Percentiles rank a stretch among this genome's conserved stretches.
phyloP scores from a whole-genome alignment of 2,888 invertebrate genomes.

The Dorcus hopei region DNA sequence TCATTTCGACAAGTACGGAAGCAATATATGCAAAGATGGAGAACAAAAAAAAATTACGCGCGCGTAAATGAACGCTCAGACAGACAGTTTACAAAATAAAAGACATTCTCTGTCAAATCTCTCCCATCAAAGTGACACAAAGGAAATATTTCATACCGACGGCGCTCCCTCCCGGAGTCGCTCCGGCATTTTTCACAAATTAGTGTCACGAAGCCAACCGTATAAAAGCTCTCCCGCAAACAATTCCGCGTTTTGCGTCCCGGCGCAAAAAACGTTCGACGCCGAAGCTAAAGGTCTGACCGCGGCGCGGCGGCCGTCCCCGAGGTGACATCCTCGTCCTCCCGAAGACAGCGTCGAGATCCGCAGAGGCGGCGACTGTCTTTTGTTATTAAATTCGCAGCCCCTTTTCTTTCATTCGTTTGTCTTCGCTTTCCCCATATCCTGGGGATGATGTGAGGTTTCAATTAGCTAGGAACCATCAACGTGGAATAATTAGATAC shows the following conservation, averaged over 20 bases:
- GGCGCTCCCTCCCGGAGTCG: too few species aligned
- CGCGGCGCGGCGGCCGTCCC: constrained; percentile 4
- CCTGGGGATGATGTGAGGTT: constrained; percentile 36
- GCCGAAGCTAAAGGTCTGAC: not conserved
- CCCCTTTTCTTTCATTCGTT: constrained; percentile 27
- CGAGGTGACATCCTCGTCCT: constrained; percentile 22
- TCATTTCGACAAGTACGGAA: too few species aligned
- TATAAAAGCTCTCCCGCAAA: constrained; percentile 34
- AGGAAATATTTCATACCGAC: too few species aligned
- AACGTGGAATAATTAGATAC: constrained; percentile 41
- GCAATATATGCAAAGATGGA: too few species aligned
- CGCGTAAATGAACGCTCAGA: too few species aligned
- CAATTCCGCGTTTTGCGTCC: constrained; percentile 35
- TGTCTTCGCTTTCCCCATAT: constrained; percentile 7
- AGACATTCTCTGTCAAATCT: too few species aligned
- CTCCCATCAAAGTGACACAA: too few species aligned
- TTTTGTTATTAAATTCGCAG: constrained; percentile 32
- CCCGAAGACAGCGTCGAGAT: constrained; percentile 18
- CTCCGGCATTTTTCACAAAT: constrained; percentile 27
- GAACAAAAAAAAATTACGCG: too few species aligned
- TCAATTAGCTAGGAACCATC: constrained; percentile 38
- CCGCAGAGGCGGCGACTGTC: constrained; percentile 20
- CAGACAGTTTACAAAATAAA: too few species aligned
- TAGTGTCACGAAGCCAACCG: constrained; percentile 35
- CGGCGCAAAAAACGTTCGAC: constrained; percentile 21